Evolutionary conservation across 2,113 vertebrate genomes (phyloP), one percentile per base, ranked within the genome.

Genomic region (Albula glossodonta): DNA sequence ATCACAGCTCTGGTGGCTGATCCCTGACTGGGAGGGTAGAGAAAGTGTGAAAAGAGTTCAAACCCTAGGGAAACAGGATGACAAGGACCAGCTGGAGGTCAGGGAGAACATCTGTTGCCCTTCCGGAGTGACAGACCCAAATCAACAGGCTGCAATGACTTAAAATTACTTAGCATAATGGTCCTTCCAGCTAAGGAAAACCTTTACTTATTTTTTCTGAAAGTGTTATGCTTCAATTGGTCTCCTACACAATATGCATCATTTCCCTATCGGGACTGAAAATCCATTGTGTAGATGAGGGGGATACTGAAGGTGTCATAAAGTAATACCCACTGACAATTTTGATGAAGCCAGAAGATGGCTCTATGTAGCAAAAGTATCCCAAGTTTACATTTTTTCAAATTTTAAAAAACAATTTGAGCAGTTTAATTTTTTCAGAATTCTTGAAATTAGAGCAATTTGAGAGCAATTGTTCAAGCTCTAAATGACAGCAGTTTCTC

Each of bases 1-100:
- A 79, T 17, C 53, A 60, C 84, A 85, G 78, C 78, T 78, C 84
- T 85, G 84, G 84, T 51, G 51, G 53, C 74, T 84, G 84, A 85
- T 31, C 77, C 25, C 84, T 80, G 1, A 5, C 51, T 60, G 77
- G 78, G 84, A 79, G 52, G 52, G 84, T 79, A 80, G 60, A 56
- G 84, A 60, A 50, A 56, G 84, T 80, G 84, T 80, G 60, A 85
- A 50, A 80, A 19, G 41, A 57, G 48, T 63, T 81, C 78, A 78
- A 53, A 83, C 70, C 53, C 50, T 51, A 74, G 56, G 31, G 25
- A 66, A 85, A 63, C 0, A 48, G 22, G 7, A 66, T 56, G 56
- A 63, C 41, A 66, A 78, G 56, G 78, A 51, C 78, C 84, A 50
- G 84, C 78, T 66, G 78, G 52, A 49, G 60, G 78, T 63, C 84